Evolutionary conservation across 2,113 vertebrate genomes (phyloP).

Genomic region (Caranx ignobilis): DNA sequence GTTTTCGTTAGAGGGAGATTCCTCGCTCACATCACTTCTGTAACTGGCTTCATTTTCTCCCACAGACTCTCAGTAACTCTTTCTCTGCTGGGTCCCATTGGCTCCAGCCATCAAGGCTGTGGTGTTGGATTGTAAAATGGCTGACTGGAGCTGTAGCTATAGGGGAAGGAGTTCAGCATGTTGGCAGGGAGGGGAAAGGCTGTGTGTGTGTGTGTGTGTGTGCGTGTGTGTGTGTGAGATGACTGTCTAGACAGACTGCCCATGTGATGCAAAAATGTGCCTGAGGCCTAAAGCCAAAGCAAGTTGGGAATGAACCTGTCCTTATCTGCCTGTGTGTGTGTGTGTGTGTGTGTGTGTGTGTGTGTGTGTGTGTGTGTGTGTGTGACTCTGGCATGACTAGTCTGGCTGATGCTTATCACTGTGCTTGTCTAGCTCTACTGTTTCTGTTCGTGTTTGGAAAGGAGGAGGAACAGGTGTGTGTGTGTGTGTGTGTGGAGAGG

Average conservation of each 20-base stretch:
- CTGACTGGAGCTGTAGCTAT: constrained; percentile 63
- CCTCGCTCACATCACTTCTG: constrained; percentile 12
- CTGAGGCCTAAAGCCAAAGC: constrained; percentile 73
- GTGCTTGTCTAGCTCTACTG: constrained; percentile 68
- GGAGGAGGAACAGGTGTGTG: constrained; percentile 68
- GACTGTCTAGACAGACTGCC: constrained; percentile 80
- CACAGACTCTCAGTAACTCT: constrained; percentile 18
- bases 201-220: neutral
- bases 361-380: constrained; percentile 14
- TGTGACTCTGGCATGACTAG: constrained; percentile 60
- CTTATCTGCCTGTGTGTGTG: constrained; percentile 47
- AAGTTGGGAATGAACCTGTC: constrained; percentile 70
- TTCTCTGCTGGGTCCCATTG: constrained; percentile 7
- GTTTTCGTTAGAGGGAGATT: constrained; percentile 8
- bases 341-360: constrained; percentile 24
- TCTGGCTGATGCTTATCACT: constrained; percentile 74
- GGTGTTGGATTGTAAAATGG: constrained; percentile 72
- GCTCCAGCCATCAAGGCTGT: constrained; percentile 25
- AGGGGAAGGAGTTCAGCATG: constrained; percentile 51
- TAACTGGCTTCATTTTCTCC: constrained; percentile 13
- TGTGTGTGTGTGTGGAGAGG: constrained; percentile 37
- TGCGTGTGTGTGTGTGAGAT: constrained; percentile 32
- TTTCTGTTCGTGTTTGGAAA: constrained; percentile 65
- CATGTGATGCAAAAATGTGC: constrained; percentile 77
- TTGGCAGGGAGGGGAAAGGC: constrained; percentile 47